Base-by-base conservation (phyloP, 2,888 invertebrate genomes). In the Drosophila cyrtoloma region DNA sequence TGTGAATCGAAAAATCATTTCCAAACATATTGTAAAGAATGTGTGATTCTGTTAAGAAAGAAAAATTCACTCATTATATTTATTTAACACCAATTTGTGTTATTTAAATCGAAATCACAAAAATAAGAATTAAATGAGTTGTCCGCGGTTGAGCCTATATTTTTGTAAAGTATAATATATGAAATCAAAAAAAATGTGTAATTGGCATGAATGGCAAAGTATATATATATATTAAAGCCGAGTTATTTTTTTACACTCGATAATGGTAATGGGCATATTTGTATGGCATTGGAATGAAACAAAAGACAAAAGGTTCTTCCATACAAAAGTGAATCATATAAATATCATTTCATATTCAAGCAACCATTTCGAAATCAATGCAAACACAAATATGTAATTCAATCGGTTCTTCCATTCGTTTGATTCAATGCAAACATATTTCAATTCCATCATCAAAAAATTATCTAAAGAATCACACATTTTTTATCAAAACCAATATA, bases 241-340 rank as follows among this genome's bases (percentile, higher is more conserved):
- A 86, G 86, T 66, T 86, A 86, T 86, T 86, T 86, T 86, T 86
- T 57, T 90, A 86, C 68, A 83, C 76, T 66, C 76, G 55, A 67
- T 69, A 19, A 81, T 75, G 86, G 79, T 56, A 73, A 67, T 56
- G 90, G 79, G 86, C 75, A 88, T 74, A 88, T 69, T 65, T 75
- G 81, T 69, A 79, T 63, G 86, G 86, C 77, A 86, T 88, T 79
- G 86, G 86, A 79, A 65, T 88, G 90, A 74, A 55, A 71, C 12
- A 77, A 62, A 73, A 26, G 47, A 47, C 47, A 26, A 57, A 63
- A 55, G 90, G 82, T 78, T 78, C 80, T 74, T 55, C 79, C 60
- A 44, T 50, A 56, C 26, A 47, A 1, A 47, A 61, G 70, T 64
- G 60, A 67, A 61, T 30, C 64, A 63, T 71, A 26, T 19, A 39